Percentiles rank a stretch among this genome's conserved stretches.
Evolutionary conservation across 1,140 invertebrate genomes (phyloP).

Genomic region (Drosophila carrolli): DNA sequence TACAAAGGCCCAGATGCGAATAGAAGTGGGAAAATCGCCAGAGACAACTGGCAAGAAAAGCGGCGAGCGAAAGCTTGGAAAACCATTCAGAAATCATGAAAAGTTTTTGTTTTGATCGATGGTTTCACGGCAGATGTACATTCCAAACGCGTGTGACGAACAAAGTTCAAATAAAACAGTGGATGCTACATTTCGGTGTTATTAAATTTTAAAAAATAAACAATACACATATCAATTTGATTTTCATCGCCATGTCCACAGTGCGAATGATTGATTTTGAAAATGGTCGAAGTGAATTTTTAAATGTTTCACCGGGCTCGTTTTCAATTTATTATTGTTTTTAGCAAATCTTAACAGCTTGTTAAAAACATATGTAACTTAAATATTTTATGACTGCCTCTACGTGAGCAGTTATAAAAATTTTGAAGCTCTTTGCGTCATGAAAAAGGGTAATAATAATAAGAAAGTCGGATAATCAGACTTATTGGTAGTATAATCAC

Average conservation of each 20-base stretch:
- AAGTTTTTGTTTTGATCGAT: conserved; percentile 44
- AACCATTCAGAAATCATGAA: conserved; percentile 40
- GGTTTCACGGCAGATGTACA: conserved; percentile 30
- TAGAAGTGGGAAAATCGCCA: conserved; percentile 15
- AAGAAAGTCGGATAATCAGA: conserved; percentile 37
- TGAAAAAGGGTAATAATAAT: conserved; percentile 28
- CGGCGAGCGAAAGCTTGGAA: conserved; percentile 41
- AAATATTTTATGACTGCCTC: conserved; percentile 17
- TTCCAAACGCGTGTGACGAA: conserved; percentile 1
- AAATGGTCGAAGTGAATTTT: not conserved
- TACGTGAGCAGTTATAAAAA: conserved; percentile 25
- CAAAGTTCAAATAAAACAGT: conserved; percentile 20
- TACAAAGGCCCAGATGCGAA: conserved; percentile 35
- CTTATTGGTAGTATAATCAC: conserved; percentile 40
- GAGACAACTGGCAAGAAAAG: conserved; percentile 23
- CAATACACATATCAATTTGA: conserved; percentile 1
- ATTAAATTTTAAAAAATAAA: conserved; percentile 23
- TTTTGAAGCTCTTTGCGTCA: conserved; percentile 24
- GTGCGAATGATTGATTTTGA: conserved; percentile 4
- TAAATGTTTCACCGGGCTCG: conserved; percentile 4
- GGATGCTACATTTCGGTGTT: conserved; percentile 10
- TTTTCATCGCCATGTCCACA: not conserved
- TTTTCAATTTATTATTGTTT: conserved; percentile 4
- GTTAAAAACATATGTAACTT: not conserved
- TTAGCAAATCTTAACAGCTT: conserved; percentile 13